phyloP scores from a whole-genome alignment of 2,888 invertebrate species.

The Acleris literana region DNA sequence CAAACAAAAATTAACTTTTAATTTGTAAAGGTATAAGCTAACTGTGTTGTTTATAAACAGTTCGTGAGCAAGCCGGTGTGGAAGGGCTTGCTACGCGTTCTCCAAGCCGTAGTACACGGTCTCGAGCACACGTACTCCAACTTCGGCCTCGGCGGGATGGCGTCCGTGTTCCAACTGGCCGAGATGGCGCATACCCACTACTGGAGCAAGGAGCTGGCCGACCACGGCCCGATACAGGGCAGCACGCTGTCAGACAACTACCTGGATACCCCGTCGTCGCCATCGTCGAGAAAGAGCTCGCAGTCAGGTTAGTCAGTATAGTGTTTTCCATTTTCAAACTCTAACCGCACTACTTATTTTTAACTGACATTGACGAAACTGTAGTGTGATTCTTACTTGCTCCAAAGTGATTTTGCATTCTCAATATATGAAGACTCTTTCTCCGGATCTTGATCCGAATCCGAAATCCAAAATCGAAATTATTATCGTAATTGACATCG shows the following conservation, averaged over 20 bases:
- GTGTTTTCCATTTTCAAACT: no score
- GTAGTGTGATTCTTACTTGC: no score
- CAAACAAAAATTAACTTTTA: no score
- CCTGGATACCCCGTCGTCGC: slow-evolving; percentile 65
- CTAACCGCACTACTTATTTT: no score
- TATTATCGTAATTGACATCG: no score
- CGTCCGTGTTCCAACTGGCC: slow-evolving; percentile 97
- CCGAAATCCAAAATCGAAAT: no score
- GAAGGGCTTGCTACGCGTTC: slow-evolving; percentile 97
- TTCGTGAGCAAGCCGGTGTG: slow-evolving; percentile 95
- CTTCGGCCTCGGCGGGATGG: slow-evolving; percentile 98
- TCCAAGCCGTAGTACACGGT: slow-evolving; percentile 95
- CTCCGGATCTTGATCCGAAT: no score
- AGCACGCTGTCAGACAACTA: slow-evolving; percentile 63
- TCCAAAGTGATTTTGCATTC: no score
- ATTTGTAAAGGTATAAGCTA: background rate
- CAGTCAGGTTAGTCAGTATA: slow-evolving; percentile 77
- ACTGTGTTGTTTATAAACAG: slow-evolving; percentile 67
- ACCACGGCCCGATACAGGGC: slow-evolving; percentile 81
- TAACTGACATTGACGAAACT: no score
- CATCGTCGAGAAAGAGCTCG: slow-evolving; percentile 87
- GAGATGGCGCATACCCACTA: slow-evolving; percentile 99
- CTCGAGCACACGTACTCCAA: slow-evolving; percentile 96
- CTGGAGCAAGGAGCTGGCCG: slow-evolving; percentile 93
- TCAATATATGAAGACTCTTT: no score